Conservation (phyloP, 2,888 invertebrate genomes). For the Luperina testacea region DNA sequence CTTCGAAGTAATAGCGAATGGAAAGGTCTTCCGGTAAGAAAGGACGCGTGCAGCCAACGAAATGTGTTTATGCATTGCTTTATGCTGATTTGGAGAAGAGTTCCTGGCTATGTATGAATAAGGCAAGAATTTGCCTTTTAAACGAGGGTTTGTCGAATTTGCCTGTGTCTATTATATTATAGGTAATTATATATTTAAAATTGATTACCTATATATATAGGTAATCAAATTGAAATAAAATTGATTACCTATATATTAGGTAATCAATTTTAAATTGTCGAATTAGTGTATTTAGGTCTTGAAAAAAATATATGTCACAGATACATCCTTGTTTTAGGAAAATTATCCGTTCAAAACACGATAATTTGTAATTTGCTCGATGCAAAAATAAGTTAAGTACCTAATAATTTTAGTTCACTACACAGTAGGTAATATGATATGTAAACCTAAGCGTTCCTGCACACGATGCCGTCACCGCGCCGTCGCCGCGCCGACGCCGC, state of each 20-base stretch:
- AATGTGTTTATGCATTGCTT: conserved; percentile 41
- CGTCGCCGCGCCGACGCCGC: too few relatives aligned
- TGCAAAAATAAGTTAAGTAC: background rate
- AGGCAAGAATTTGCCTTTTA: background rate
- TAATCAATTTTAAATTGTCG: background rate
- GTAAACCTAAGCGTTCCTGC: too few relatives aligned
- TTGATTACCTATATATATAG: too few relatives aligned
- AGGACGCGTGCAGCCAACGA: conserved; percentile 46
- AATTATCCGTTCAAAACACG: background rate
- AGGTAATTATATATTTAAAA: too few relatives aligned
- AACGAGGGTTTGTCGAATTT: background rate
- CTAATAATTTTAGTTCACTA: background rate
- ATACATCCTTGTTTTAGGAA: background rate
- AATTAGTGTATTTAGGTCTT: background rate
- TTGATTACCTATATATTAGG: too few relatives aligned
- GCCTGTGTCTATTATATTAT: background rate
- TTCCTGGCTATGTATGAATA: background rate
- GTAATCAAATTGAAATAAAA: too few relatives aligned
- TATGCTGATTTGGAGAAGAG: conserved; percentile 42
- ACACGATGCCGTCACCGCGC: too few relatives aligned
- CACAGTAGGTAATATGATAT: background rate
- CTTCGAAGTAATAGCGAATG: conserved; percentile 58
- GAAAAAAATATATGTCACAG: background rate
- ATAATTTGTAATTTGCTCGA: background rate
- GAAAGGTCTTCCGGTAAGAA: conserved; percentile 63